These are phyloP conservation scores for Acrobeloides nanus DNA, from an alignment of 2,888 invertebrate species.

Conservation along the genomic window DNA sequence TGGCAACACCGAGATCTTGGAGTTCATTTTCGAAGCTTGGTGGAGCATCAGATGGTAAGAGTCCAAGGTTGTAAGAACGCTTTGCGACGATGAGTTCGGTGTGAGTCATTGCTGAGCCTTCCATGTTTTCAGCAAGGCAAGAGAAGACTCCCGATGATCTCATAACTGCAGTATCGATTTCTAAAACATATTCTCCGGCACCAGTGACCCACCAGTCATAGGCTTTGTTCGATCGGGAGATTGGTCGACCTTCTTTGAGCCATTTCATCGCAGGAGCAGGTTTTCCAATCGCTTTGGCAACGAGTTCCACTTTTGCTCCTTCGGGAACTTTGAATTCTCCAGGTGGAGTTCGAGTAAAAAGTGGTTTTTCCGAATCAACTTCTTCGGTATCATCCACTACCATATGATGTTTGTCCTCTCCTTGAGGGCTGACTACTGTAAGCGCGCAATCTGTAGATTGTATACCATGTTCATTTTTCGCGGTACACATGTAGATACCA, in stretches of 20 bases:
- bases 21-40: constrained; percentile 33
- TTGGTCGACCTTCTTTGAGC: constrained; percentile 44
- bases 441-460: constrained; percentile 37
- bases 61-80: not conserved
- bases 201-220: constrained; percentile 27
- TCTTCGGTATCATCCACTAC: constrained; percentile 4
- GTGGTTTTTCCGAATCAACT: constrained; percentile 12
- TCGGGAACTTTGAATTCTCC: constrained; percentile 36
- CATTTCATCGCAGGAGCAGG: constrained; percentile 39
- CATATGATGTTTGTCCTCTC: constrained; percentile 42
- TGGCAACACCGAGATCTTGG: constrained; percentile 33
- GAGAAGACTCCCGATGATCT: constrained; percentile 56
- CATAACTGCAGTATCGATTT: constrained; percentile 36
- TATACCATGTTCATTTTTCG: constrained; percentile 25
- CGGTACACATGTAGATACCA: constrained; percentile 33
- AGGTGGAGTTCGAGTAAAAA: constrained; percentile 37
- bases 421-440: constrained; percentile 35
- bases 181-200: constrained; percentile 37
- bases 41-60: constrained; percentile 11
- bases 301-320: constrained; percentile 33
- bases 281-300: constrained; percentile 36
- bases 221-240: constrained; percentile 8
- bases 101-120: constrained; percentile 46
- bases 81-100: constrained; percentile 26
- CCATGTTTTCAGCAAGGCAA: constrained; percentile 55